Conservation (phyloP, 2,113 vertebrate genomes). For the Circaetus gallicus region DNA sequence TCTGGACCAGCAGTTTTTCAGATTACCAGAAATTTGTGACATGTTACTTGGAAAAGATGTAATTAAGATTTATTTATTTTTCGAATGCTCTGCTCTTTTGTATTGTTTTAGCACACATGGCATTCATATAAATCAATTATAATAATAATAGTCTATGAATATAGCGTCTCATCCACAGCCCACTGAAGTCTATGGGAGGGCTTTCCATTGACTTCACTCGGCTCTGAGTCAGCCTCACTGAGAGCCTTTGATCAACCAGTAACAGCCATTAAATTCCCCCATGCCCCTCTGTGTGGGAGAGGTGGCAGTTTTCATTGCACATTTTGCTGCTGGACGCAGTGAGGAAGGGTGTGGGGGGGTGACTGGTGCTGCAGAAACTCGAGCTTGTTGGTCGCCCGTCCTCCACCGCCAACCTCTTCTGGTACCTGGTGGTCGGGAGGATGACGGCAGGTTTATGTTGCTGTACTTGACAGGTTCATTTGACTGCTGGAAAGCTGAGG, state of each 20-base stretch:
- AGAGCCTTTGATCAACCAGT: constrained; percentile 28
- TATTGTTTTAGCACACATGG: constrained; percentile 67
- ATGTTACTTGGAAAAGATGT: constrained; percentile 40
- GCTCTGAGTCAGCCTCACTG: background rate
- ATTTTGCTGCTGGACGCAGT: background rate
- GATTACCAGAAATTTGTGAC: constrained; percentile 47
- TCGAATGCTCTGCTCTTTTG: constrained; percentile 39
- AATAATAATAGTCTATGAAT: constrained; percentile 49
- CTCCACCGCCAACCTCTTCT: rapidly evolving
- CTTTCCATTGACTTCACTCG: constrained; percentile 24
- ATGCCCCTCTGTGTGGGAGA: background rate
- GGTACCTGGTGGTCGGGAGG: background rate
- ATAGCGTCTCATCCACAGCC: constrained; percentile 33
- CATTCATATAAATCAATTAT: constrained; percentile 64
- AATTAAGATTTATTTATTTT: constrained; percentile 56
- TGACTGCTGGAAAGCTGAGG: background rate
- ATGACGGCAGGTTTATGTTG: background rate
- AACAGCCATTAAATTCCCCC: background rate
- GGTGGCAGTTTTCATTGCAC: background rate
- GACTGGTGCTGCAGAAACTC: background rate
- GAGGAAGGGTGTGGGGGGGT: background rate
- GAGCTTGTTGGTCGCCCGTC: rapidly evolving
- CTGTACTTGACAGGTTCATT: background rate
- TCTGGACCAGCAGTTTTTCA: constrained; percentile 40
- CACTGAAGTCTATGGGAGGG: constrained; percentile 27